phyloP scores from a whole-genome alignment of 2,797 vertebrate species.

The Hyperoplus immaculatus region DNA sequence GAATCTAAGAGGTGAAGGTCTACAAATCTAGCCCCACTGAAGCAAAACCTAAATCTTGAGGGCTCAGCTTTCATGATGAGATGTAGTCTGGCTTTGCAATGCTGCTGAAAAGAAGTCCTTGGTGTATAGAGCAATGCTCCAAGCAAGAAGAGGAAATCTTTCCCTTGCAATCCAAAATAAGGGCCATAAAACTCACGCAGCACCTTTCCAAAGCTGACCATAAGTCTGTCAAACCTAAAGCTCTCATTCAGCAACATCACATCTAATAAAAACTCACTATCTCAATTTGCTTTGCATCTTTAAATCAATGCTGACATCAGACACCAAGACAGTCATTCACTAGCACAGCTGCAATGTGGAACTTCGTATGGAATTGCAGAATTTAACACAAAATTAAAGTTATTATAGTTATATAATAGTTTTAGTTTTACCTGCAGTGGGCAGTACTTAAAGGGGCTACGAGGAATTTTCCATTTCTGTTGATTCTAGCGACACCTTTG shows the following conservation, averaged over 20 bases:
- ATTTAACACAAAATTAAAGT: background rate
- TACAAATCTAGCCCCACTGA: conserved; percentile 30
- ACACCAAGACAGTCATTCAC: conserved; percentile 7
- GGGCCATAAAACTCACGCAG: conserved; percentile 45
- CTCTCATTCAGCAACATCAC: conserved; percentile 35
- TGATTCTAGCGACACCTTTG: no score
- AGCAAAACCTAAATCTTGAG: conserved; percentile 31
- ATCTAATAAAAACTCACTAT: conserved; percentile 28
- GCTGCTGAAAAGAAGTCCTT: conserved; percentile 44
- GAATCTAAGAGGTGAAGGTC: conserved; percentile 12
- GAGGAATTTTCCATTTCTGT: no score
- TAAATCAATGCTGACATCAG: conserved; percentile 22
- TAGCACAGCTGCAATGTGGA: background rate
- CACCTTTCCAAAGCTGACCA: conserved; percentile 38
- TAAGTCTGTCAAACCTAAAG: conserved; percentile 40
- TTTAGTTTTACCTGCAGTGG: background rate
- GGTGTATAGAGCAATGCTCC: conserved; percentile 40
- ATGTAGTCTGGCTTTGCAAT: conserved; percentile 26
- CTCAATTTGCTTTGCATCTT: conserved; percentile 31
- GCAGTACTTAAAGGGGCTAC: background rate
- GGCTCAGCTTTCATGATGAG: conserved; percentile 32
- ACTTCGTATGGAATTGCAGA: background rate
- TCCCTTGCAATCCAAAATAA: conserved; percentile 35
- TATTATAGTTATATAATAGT: background rate
- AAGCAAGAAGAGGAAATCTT: conserved; percentile 32